Conservation (phyloP, 2,888 invertebrate species). For the Labia minor region DNA sequence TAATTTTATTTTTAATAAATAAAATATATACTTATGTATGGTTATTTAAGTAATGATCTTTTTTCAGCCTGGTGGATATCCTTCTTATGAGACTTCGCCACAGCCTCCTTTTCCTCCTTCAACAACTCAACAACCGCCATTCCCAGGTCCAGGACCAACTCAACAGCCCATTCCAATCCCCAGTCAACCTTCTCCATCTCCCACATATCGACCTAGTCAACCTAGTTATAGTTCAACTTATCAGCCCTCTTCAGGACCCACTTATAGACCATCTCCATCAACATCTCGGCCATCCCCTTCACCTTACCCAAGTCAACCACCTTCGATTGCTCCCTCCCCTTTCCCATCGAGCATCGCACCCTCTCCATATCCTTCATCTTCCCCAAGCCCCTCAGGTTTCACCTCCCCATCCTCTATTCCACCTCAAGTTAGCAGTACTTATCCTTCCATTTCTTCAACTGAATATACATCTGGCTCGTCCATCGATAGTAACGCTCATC, state of each 20-base stretch:
- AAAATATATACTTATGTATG: too few species aligned
- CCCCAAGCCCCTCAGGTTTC: slow-evolving; percentile 24
- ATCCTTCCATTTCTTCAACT: slow-evolving; percentile 16
- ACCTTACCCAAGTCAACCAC: slow-evolving; percentile 30
- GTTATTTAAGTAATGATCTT: too few species aligned
- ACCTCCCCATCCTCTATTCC: slow-evolving; percentile 24
- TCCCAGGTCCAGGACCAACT: neutral
- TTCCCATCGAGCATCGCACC: slow-evolving; percentile 25
- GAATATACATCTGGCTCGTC: neutral
- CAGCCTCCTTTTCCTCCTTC: neutral
- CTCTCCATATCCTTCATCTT: slow-evolving; percentile 20
- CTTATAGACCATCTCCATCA: neutral
- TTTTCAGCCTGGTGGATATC: neutral
- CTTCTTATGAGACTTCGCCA: neutral
- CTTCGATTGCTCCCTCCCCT: slow-evolving; percentile 29
- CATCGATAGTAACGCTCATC: slow-evolving; percentile 38
- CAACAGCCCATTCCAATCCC: neutral
- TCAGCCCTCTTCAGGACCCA: slow-evolving; percentile 20
- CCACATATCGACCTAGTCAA: neutral
- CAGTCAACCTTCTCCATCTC: slow-evolving; percentile 3
- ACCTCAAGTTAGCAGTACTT: slow-evolving; percentile 9
- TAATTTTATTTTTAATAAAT: too few species aligned
- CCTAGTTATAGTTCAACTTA: neutral
- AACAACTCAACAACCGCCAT: slow-evolving; percentile 14
- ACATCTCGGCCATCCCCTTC: slow-evolving; percentile 29